Base-by-base conservation (phyloP, 2,888 invertebrate genomes). In the Peribatodes rhomboidaria region DNA sequence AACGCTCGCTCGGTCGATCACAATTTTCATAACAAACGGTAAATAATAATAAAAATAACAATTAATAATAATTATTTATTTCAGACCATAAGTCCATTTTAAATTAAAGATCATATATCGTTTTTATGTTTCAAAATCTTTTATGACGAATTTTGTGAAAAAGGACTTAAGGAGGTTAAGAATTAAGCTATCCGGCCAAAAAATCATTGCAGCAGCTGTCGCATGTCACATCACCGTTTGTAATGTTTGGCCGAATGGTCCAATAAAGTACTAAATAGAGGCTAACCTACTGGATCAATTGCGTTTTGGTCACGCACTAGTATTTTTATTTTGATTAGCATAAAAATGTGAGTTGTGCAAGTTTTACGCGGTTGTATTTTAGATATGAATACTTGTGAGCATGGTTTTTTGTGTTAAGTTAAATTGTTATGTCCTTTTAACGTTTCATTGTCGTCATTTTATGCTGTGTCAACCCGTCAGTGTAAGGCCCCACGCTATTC, bases 181-280 rank as follows among this genome's bases (percentile, higher is more conserved):
- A n/a, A n/a, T n/a, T n/a, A n/a, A 27, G 1, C 2, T 27, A 56
- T 42, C 53, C 41, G 58, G 58, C 58, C 2, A 41, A 63, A 58
- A 54, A 27, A 37, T 35, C n/a, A 31, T 41, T 16, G n/a, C 18
- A 44, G 52, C 65, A 33, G 46, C 18, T 31, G 71, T 83, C 63
- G 83, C 84, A 84, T 84, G 85, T 69, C 71, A 67, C 68, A 46
- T 64, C 61, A 74, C 79, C 76, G 83, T 84, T 85, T 82, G 81
- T 84, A 76, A 81, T 76, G 67, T 80, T 80, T 65, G 47, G 46
- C 77, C 79, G 77, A 83, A 80, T 80, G 56, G 78, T 70, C 75
- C 80, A 82, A 81, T 82, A 82, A 82, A 81, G 76, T 80, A 67
- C 65, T 59, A 70, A 69, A 68, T 68, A 72, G 61, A 71, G 76